phyloP scores from a whole-genome alignment of 1,140 invertebrate species.

The Ridgeia piscesae region DNA sequence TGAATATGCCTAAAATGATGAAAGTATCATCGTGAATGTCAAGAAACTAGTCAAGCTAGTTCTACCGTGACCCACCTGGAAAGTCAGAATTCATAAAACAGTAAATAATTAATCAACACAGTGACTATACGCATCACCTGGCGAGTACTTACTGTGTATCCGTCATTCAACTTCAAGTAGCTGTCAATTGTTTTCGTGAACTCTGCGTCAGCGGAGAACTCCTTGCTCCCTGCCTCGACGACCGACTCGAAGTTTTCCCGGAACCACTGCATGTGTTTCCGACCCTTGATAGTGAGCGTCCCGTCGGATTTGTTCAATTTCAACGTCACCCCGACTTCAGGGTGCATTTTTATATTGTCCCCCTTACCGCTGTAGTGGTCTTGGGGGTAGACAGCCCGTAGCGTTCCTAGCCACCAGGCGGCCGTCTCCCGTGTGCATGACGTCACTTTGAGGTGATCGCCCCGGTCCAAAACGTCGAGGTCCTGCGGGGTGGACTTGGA shows the following conservation, averaged over 20 bases:
- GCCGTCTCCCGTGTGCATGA: slow-evolving; percentile 8
- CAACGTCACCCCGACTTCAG: slow-evolving; percentile 18
- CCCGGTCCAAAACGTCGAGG: slow-evolving; percentile 10
- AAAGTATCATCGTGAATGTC: not conserved
- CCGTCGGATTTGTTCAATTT: slow-evolving; percentile 17
- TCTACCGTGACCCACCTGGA: not conserved
- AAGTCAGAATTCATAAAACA: no score
- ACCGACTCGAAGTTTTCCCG: slow-evolving; percentile 6
- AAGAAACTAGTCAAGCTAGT: not conserved
- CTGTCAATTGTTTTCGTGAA: slow-evolving; percentile 1
- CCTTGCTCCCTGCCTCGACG: slow-evolving; percentile 1
- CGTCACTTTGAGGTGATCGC: slow-evolving; percentile 20
- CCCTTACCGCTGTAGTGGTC: slow-evolving; percentile 12
- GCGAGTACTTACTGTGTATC: slow-evolving; percentile 14
- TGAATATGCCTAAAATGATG: no score
- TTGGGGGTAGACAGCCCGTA: slow-evolving; percentile 18
- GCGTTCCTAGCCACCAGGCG: slow-evolving; percentile 19
- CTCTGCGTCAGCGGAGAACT: not conserved
- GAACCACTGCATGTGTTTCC: slow-evolving; percentile 24
- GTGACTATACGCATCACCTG: not conserved
- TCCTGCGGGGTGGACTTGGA: not conserved
- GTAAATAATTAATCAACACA: not conserved
- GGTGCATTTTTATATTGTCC: slow-evolving; percentile 15
- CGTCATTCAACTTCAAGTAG: slow-evolving; percentile 14
- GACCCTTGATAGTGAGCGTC: slow-evolving; percentile 19